phyloP scores from a whole-genome alignment of 2,797 vertebrate species.

The Vultur gryphus region DNA sequence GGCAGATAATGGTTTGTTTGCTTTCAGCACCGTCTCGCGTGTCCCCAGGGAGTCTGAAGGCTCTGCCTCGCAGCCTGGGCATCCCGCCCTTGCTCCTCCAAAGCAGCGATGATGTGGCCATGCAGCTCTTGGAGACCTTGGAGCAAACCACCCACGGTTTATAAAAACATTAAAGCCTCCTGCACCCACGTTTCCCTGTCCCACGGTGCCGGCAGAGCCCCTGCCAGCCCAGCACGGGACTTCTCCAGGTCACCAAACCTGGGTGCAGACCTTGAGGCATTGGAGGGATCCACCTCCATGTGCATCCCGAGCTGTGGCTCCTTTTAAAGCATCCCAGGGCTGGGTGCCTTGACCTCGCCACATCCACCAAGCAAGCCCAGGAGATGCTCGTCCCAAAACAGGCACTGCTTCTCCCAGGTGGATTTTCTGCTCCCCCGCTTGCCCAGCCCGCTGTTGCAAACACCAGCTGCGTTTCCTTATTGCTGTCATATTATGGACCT shows the following conservation, averaged over 20 bases:
- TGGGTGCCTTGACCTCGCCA: accelerated
- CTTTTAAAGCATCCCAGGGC: accelerated
- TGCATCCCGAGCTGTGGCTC: accelerated
- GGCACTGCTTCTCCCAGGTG: neutral
- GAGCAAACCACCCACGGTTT: neutral
- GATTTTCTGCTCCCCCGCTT: neutral
- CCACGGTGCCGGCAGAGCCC: accelerated
- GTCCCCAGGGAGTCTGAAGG: neutral
- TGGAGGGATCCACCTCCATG: accelerated
- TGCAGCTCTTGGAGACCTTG: neutral
- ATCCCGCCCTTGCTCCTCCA: neutral
- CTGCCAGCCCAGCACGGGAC: neutral
- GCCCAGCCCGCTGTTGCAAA: neutral
- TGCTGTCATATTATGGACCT: neutral
- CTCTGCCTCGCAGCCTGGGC: neutral
- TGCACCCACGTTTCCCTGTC: accelerated
- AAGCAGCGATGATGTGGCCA: neutral
- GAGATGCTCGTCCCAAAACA: neutral
- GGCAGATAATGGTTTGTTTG: neutral
- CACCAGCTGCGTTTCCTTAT: accelerated
- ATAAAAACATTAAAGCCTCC: neutral
- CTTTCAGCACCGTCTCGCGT: neutral
- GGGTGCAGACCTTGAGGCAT: accelerated
- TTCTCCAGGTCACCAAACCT: neutral
- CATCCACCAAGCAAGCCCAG: accelerated